Percentiles rank a stretch among this genome's conserved stretches.
These are phyloP conservation scores for Canis aureus DNA, from an alignment of 2,113 vertebrate genomes.

Conservation along the genomic window DNA sequence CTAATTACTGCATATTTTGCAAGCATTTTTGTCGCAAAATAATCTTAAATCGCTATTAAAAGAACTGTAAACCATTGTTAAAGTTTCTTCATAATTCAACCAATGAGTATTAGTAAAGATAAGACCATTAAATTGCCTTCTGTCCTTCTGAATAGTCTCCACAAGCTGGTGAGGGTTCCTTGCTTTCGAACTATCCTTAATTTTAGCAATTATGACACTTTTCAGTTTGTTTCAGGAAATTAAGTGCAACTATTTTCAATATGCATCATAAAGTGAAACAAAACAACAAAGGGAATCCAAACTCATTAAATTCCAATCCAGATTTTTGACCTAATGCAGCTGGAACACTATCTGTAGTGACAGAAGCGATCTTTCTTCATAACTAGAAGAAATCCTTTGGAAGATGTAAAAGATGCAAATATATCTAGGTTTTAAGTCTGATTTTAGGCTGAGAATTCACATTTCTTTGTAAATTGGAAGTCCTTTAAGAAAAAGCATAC, in stretches of 20 bases:
- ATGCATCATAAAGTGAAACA: not conserved
- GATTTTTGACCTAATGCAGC: not conserved
- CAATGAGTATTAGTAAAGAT: not conserved
- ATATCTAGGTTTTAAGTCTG: not conserved
- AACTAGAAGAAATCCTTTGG: not conserved
- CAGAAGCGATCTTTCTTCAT: not conserved
- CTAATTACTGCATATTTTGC: not conserved
- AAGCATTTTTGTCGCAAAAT: not conserved
- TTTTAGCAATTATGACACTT: not conserved
- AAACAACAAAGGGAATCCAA: not conserved
- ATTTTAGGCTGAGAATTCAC: not conserved
- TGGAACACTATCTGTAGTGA: not conserved
- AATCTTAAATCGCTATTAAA: not conserved
- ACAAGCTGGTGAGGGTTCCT: not conserved
- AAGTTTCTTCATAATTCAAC: not conserved
- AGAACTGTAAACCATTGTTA: not conserved
- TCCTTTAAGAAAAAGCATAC: not conserved
- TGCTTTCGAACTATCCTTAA: not conserved
- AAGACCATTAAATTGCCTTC: not conserved
- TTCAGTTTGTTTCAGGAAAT: not conserved
- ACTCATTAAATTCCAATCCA: not conserved
- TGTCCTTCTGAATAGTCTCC: not conserved
- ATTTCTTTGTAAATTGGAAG: not conserved
- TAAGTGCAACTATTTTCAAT: not conserved
- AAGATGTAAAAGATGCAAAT: not conserved